These are phyloP conservation scores for Naso thynnoides DNA, from an alignment of 2,797 vertebrate genomes.

Conservation along the genomic window DNA sequence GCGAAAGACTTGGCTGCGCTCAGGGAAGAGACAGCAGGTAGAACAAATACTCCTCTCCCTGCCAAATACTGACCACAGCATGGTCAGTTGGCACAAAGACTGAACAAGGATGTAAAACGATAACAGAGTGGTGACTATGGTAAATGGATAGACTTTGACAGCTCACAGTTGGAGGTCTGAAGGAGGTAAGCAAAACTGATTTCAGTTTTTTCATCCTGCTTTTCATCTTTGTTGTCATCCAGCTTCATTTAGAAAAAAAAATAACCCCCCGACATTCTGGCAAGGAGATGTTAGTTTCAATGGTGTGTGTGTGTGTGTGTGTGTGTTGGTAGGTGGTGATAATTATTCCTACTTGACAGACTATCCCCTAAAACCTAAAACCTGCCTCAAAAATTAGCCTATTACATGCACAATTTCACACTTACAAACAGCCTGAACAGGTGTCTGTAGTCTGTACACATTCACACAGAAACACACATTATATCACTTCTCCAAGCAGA, in stretches of 20 bases:
- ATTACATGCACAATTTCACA: conserved; percentile 67
- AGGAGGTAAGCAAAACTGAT: conserved; percentile 24
- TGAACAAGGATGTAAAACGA: background rate
- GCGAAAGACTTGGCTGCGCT: conserved; percentile 20
- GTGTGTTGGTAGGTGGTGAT: conserved; percentile 10
- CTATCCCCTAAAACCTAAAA: conserved; percentile 24
- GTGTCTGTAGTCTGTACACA: background rate
- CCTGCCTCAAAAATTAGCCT: conserved; percentile 33
- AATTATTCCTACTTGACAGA: conserved; percentile 54
- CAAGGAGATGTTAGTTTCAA: background rate
- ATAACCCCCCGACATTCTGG: background rate
- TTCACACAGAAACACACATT: background rate
- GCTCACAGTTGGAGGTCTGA: background rate
- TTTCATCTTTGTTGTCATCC: background rate
- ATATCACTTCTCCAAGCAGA: background rate
- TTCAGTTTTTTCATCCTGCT: conserved; percentile 2
- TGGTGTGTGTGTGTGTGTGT: conserved; percentile 11
- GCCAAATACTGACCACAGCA: conserved; percentile 6
- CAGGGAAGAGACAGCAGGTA: conserved; percentile 19
- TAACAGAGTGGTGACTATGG: background rate
- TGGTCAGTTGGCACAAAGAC: conserved; percentile 4
- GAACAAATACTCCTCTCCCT: conserved; percentile 22
- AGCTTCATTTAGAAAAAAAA: background rate
- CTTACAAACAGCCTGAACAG: conserved; percentile 36
- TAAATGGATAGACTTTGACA: conserved; percentile 10